Base-by-base conservation (phyloP, 2,888 invertebrate species). In the Parnassius apollo region DNA sequence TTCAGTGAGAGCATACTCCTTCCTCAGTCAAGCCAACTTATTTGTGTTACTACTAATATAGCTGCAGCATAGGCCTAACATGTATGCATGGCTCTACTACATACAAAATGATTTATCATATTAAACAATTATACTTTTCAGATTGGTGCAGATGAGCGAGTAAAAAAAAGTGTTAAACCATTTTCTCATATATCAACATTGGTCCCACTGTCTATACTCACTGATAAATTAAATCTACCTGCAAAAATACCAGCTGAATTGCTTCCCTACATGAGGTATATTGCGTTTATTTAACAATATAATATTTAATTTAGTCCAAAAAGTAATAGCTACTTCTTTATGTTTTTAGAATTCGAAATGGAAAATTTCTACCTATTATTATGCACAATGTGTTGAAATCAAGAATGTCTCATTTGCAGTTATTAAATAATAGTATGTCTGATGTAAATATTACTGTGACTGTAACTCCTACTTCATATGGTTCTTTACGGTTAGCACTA, bases 381-480 rank as follows among this genome's bases (percentile, higher is more conserved):
- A 95, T 95, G 72, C 94, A 96, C 68, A 97, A 98, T 85, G 94
- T 96, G 68, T 92, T 98, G 56, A 96, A 96, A 78, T 96, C 96
- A 60, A 93, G 98, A 55, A 86, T 96, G 44, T 94, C 94, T 69
- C 95, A 98, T 84, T 92, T 98, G 42, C 93, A 95, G 59, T 93
- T 94, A 64, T 87, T 97, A 2, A 94, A 92, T 10, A 88, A 86
- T 8, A 93, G 93, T 59, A 93, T 92, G 59, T 88, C 91, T 45
- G 91, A 92, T 61, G 93, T 95, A 59, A 95, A 95, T 62, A 83
- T 98, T 35, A 94, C 94, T 10, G 93, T 97, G 51, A 88, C 91
- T 52, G 96, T 97, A 73, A 88, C 93, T 2, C 97, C 98, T 0
- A 94, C 96, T 2, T 94, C 96, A 0, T 93, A 97, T 66, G 98